Evolutionary conservation across 2,113 vertebrate species (phyloP), one percentile per base, ranked within the genome.

Genomic region (Cyprinus carpio): DNA sequence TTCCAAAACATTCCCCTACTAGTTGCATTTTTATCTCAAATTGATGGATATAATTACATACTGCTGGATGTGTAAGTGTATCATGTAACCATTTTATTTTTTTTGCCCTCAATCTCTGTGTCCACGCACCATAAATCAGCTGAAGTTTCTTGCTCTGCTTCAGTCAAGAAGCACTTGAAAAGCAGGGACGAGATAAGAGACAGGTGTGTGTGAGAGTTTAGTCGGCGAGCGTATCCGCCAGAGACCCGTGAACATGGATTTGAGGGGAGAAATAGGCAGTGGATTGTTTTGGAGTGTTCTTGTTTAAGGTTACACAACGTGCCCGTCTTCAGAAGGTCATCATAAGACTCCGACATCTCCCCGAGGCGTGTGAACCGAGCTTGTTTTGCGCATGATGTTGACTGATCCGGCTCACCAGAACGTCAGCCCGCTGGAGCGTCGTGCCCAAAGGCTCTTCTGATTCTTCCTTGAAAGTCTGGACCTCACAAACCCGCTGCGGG

Each of bases 91-190:
- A 15, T 37, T 56, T 20, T 3, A 43, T 18, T 77, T 77, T 77
- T 77, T 56, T 58, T 23, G 27, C 49, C 29, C 49, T 77, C 75
- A 23, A n/a, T 56, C 51, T 64, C 78, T 25, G 31, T 40, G 51
- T 60, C 76, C 76, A 62, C 23, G 4, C 56, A 3, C 37, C 13
- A 46, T 27, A 80, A 80, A 65, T 80, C 78, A 64, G 58, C 58
- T 11, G 58, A 80, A 80, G 58, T 43, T 65, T 64, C 58, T 62
- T 27, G 60, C 34, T 46, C 15, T n/a, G 58, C 78, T 80, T 80
- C 78, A 80, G 58, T 80, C 78, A 16, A 65, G 78, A 80, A 80
- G 58, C 58, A 80, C 78, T 80, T 80, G 37, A 80, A 80, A 80
- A 80, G 75, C 75, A 49, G 58, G 37, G n/a, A 37, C 7, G 34